Evolutionary conservation across 2,797 vertebrate species (phyloP).

Genomic region (Cuculus canorus): DNA sequence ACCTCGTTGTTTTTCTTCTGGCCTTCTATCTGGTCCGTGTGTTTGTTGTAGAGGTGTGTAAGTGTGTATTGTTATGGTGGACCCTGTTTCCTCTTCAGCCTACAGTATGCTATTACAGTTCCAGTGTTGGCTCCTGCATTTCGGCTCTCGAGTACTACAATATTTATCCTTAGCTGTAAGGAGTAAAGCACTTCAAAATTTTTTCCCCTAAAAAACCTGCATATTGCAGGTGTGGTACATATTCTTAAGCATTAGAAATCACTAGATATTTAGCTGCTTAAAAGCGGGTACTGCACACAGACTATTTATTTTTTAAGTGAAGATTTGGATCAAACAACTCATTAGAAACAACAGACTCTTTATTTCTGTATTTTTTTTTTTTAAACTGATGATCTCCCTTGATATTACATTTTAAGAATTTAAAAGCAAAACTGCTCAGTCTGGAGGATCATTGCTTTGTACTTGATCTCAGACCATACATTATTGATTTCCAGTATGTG

Average conservation of each 20-base stretch:
- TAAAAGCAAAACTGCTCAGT: conserved; percentile 17
- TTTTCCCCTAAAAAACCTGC: background rate
- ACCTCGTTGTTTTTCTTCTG: background rate
- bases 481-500: conserved; percentile 46
- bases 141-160: background rate
- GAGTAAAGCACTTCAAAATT: background rate
- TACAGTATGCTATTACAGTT: background rate
- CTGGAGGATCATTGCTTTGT: background rate
- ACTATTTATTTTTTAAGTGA: background rate
- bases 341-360: background rate
- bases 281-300: background rate
- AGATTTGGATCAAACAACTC: background rate
- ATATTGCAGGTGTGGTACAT: background rate
- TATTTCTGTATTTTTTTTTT: background rate
- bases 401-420: conserved; percentile 47
- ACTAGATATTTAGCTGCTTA: background rate
- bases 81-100: background rate
- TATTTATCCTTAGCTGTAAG: background rate
- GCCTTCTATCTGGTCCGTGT: background rate
- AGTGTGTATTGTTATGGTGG: background rate
- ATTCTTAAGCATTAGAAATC: background rate
- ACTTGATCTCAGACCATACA: conserved; percentile 36
- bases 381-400: background rate
- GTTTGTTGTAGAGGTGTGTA: background rate
- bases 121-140: background rate